Conservation (phyloP, 1,140 invertebrate species). For the Saccostrea cuccullata region DNA sequence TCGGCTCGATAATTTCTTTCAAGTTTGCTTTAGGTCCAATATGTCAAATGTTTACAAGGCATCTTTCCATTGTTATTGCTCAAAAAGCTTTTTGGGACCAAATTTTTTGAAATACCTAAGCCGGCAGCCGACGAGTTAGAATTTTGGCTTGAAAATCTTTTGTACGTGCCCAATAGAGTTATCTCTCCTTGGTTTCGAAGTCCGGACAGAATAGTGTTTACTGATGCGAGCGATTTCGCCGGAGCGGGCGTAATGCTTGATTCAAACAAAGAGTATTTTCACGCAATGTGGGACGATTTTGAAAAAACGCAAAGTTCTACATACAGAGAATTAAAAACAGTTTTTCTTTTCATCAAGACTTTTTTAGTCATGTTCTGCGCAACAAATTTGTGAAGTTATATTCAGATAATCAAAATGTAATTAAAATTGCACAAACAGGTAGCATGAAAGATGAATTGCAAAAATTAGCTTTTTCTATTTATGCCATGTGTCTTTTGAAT, state of each 20-base stretch:
- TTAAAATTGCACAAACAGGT: conserved; percentile 13
- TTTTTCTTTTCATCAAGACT: not conserved
- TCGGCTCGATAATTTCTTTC: conserved; percentile 25
- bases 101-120: not conserved
- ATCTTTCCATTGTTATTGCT: not conserved
- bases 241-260: conserved; percentile 15
- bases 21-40: conserved; percentile 18
- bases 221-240: conserved; percentile 34
- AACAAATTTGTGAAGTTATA: conserved; percentile 40
- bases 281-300: conserved; percentile 12
- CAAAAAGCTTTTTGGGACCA: not conserved
- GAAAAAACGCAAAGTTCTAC: conserved; percentile 9
- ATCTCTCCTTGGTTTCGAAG: conserved; percentile 19
- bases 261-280: not conserved
- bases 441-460: conserved; percentile 26
- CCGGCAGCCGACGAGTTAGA: not conserved
- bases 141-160: conserved; percentile 2
- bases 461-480: conserved; percentile 26
- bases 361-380: not conserved
- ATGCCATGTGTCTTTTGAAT: not conserved
- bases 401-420: conserved; percentile 37
- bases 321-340: conserved; percentile 43
- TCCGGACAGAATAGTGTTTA: conserved; percentile 15
- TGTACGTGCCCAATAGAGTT: not conserved
- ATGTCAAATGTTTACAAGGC: conserved; percentile 34